Conservation (phyloP, 92 coral and sea anemone genomes). For the Parazoanthus atlanticus region DNA sequence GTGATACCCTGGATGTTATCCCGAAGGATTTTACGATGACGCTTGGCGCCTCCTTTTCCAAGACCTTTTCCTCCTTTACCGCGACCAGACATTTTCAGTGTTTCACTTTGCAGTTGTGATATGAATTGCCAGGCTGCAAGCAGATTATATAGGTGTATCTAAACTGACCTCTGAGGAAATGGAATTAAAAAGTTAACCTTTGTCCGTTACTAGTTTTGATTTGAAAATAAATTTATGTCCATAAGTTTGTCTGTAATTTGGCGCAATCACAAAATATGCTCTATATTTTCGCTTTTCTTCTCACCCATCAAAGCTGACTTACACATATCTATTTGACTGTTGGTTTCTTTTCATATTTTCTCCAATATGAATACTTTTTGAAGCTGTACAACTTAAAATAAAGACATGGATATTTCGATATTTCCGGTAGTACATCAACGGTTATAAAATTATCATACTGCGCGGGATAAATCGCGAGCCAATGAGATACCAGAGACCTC, state of each 20-base stretch:
- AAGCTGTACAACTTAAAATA: background rate
- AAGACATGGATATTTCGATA: background rate
- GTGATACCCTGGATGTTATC: slow-evolving; percentile 84
- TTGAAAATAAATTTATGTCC: background rate
- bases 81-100: slow-evolving; percentile 81
- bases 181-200: background rate
- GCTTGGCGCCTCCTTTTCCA: slow-evolving; percentile 93
- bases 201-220: background rate
- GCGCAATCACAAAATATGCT: background rate
- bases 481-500: background rate
- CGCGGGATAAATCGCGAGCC: background rate
- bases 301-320: background rate
- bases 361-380: background rate
- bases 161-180: background rate
- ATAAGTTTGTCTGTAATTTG: background rate
- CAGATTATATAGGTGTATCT: background rate
- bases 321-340: background rate
- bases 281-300: too few relatives aligned
- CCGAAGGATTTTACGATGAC: slow-evolving; percentile 89
- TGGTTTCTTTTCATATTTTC: background rate
- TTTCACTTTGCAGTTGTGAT: slow-evolving; percentile 28
- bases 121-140: background rate
- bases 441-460: background rate
- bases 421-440: background rate
- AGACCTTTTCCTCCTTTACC: slow-evolving; percentile 91